Conservation (phyloP, 2,888 invertebrate genomes). For the Patella pellucida region DNA sequence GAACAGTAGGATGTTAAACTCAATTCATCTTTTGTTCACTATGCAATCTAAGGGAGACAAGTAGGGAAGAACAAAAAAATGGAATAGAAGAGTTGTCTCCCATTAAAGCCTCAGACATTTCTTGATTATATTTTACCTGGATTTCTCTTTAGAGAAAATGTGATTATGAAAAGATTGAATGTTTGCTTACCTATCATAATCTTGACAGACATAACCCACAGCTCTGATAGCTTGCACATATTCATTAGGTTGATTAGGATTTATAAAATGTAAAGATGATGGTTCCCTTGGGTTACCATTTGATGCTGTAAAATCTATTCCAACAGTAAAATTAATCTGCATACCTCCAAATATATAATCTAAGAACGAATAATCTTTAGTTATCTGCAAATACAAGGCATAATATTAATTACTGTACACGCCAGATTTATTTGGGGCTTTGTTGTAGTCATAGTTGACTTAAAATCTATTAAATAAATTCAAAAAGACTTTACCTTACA, state of each 20-base stretch:
- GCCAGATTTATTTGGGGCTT: neutral
- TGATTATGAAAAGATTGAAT: too few relatives aligned
- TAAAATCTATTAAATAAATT: too few relatives aligned
- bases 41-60: too few relatives aligned
- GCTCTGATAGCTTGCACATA: slow-evolving; percentile 67
- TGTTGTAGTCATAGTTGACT: too few relatives aligned
- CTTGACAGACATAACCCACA: slow-evolving; percentile 67
- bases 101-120: too few relatives aligned
- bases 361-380: slow-evolving; percentile 61
- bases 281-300: slow-evolving; percentile 65
- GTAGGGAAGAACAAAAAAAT: too few relatives aligned
- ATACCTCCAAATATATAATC: slow-evolving; percentile 69
- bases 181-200: slow-evolving; percentile 66
- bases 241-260: slow-evolving; percentile 65
- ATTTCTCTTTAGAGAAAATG: too few relatives aligned
- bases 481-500: slow-evolving; percentile 44
- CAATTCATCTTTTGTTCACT: too few relatives aligned
- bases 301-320: slow-evolving; percentile 70
- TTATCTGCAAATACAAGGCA: slow-evolving; percentile 43
- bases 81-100: too few relatives aligned
- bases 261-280: slow-evolving; percentile 67
- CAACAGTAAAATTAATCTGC: slow-evolving; percentile 70
- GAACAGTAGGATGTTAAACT: too few relatives aligned
- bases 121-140: too few relatives aligned
- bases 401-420: neutral